These are phyloP conservation scores for Hycleus phaleratus DNA, from an alignment of 1,140 invertebrate species.

Conservation along the genomic window DNA sequence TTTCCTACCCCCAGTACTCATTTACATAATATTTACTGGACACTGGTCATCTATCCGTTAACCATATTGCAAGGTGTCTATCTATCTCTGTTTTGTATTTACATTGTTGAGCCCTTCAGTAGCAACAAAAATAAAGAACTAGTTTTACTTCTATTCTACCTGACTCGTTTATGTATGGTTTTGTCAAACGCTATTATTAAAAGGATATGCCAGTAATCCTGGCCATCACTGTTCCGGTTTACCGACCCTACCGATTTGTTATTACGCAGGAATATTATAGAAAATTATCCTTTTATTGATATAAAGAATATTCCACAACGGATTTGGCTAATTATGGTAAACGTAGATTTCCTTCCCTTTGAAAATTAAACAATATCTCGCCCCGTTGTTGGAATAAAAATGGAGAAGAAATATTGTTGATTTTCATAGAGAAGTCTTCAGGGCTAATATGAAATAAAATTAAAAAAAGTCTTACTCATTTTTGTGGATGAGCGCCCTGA, in stretches of 20 bases:
- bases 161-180: slow-evolving; percentile 12
- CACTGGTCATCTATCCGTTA: slow-evolving; percentile 25
- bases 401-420: too few species aligned
- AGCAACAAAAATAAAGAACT: not conserved
- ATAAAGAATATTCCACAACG: too few species aligned
- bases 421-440: slow-evolving; percentile 1
- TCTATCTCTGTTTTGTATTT: not conserved
- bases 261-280: too few species aligned
- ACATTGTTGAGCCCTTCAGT: not conserved
- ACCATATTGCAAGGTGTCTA: slow-evolving; percentile 22
- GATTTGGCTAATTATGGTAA: too few species aligned
- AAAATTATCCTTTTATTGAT: too few species aligned
- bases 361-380: too few species aligned
- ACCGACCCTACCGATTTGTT: not conserved
- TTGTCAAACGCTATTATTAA: slow-evolving; percentile 13
- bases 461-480: slow-evolving; percentile 5
- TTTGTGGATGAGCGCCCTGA: slow-evolving; percentile 1
- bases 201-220: slow-evolving; percentile 14
- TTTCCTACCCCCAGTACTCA: slow-evolving; percentile 5
- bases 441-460: slow-evolving; percentile 1
- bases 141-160: slow-evolving; percentile 9
- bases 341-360: too few species aligned
- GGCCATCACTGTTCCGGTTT: slow-evolving; percentile 5
- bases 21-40: slow-evolving; percentile 32
- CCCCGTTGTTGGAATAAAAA: too few species aligned